These are phyloP conservation scores for Marmota monax DNA, from an alignment of 2,113 vertebrate genomes.

Conservation along the genomic window DNA sequence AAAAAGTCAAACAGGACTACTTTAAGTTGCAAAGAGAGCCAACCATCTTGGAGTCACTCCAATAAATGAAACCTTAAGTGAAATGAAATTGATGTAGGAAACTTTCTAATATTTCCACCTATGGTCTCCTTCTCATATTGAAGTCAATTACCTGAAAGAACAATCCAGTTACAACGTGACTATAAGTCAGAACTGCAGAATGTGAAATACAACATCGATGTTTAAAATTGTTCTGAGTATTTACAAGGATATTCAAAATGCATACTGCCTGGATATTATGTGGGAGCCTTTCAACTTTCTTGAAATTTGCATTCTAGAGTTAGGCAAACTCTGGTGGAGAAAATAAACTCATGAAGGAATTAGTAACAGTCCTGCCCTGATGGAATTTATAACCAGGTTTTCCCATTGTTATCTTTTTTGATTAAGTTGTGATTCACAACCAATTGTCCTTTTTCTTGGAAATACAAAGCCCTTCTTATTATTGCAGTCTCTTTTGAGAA, in stretches of 20 bases:
- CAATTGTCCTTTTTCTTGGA: background rate
- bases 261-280: background rate
- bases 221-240: background rate
- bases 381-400: background rate
- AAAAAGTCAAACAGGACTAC: background rate
- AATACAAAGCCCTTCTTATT: background rate
- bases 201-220: background rate
- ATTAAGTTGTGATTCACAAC: background rate
- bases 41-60: background rate
- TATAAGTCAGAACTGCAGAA: background rate
- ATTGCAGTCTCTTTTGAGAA: background rate
- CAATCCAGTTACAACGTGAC: background rate
- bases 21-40: background rate
- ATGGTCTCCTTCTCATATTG: background rate
- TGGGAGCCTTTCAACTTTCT: background rate
- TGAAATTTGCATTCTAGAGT: background rate
- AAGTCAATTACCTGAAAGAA: background rate
- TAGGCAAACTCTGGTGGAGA: background rate
- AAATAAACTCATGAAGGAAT: background rate
- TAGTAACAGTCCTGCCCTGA: background rate
- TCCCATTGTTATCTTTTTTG: background rate
- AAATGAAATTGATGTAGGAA: constrained; percentile 12
- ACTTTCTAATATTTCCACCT: constrained; percentile 22
- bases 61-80: constrained; percentile 5
- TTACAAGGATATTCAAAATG: background rate